Evolutionary conservation across 1,140 invertebrate species (phyloP).

Genomic region (Cotesia chilonis): DNA sequence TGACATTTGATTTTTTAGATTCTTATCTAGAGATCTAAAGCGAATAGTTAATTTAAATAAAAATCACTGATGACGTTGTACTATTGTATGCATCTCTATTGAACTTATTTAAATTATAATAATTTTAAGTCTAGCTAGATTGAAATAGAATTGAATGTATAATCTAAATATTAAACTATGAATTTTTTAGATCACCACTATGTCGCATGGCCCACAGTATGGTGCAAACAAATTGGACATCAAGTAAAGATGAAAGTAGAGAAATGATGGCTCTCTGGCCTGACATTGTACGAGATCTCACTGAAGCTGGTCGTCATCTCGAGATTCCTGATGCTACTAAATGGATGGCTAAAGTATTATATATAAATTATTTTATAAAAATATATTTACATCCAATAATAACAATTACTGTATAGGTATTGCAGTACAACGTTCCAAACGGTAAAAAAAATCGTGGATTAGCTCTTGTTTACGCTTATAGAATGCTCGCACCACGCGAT

Average conservation of each 20-base stretch:
- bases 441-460: slow-evolving; percentile 85
- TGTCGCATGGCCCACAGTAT: slow-evolving; percentile 57
- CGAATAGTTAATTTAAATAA: neutral
- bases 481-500: slow-evolving; percentile 72
- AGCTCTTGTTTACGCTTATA: slow-evolving; percentile 82
- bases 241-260: slow-evolving; percentile 80
- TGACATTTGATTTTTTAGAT: no score
- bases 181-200: slow-evolving; percentile 39
- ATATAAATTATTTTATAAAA: slow-evolving; percentile 32
- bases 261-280: slow-evolving; percentile 89
- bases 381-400: slow-evolving; percentile 1
- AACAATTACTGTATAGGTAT: slow-evolving; percentile 61
- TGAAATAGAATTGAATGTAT: no score
- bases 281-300: slow-evolving; percentile 83
- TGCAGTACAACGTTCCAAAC: slow-evolving; percentile 84
- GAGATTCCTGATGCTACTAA: slow-evolving; percentile 81
- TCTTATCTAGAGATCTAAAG: no score
- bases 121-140: no score
- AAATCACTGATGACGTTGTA: slow-evolving; percentile 22
- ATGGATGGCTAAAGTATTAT: slow-evolving; percentile 78
- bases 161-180: no score
- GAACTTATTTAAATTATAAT: no score
- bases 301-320: slow-evolving; percentile 74
- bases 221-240: slow-evolving; percentile 70
- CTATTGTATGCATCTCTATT: neutral